Evolutionary conservation across 92 coral and sea anemone genomes (phyloP).

Genomic region (Umimayanthus kanabou): DNA sequence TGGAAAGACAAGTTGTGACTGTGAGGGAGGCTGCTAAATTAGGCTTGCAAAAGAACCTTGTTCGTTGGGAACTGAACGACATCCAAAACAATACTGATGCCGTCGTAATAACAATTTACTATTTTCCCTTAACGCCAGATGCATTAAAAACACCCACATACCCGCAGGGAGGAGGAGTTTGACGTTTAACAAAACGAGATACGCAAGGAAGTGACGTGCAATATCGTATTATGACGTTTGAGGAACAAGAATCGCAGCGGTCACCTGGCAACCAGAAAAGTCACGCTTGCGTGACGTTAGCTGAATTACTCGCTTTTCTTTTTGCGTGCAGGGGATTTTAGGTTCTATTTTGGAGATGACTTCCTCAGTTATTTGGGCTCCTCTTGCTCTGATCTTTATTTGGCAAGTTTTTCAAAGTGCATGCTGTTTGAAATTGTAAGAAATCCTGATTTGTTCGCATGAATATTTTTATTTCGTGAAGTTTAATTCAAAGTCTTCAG

Average conservation of each 20-base stretch:
- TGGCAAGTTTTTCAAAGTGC: background rate
- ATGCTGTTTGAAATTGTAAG: background rate
- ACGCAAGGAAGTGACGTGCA: conserved; percentile 34
- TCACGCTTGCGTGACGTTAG: conserved; percentile 44
- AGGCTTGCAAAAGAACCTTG: background rate
- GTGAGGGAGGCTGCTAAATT: conserved; percentile 14
- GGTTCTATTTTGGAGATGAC: conserved; percentile 17
- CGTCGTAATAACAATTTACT: conserved; percentile 11
- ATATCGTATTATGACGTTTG: conserved; percentile 18
- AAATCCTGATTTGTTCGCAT: background rate
- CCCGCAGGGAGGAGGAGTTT: conserved; percentile 15
- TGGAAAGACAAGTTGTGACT: background rate
- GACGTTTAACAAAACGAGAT: conserved; percentile 23
- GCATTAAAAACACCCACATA: conserved; percentile 30
- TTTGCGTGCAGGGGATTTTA: conserved; percentile 27
- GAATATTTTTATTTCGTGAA: background rate
- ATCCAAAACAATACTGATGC: background rate
- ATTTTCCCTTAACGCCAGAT: conserved; percentile 19
- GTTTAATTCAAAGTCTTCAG: background rate
- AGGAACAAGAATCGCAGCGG: conserved; percentile 11
- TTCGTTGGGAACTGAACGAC: background rate
- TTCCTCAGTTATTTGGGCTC: background rate
- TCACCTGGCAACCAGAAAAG: conserved; percentile 21
- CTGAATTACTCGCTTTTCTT: conserved; percentile 18
- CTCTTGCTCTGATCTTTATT: background rate